These are phyloP conservation scores for Arnoldichthys spilopterus DNA, from an alignment of 2,797 vertebrate genomes.

Conservation along the genomic window DNA sequence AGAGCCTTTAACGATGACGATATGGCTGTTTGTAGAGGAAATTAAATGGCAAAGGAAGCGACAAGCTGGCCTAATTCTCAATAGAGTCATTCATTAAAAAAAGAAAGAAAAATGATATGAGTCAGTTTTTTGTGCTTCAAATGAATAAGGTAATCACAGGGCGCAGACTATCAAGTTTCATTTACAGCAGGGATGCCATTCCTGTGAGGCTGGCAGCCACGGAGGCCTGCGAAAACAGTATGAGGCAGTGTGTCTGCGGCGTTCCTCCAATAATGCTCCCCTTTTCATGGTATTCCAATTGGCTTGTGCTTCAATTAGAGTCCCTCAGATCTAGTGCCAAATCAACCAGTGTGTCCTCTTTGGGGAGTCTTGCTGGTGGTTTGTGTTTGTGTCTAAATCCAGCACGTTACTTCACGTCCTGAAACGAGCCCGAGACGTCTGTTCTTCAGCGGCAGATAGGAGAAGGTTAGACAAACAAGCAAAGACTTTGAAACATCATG, in stretches of 20 bases:
- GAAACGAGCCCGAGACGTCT: constrained; percentile 72
- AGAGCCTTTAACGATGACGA: too few species aligned
- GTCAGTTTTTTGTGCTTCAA: neutral
- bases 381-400: constrained; percentile 27
- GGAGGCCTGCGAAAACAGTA: constrained; percentile 46
- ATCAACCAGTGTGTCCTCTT: constrained; percentile 41
- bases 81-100: constrained; percentile 25
- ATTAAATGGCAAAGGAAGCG: constrained; percentile 3
- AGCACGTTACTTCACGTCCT: constrained; percentile 65
- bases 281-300: constrained; percentile 67
- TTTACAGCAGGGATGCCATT: constrained; percentile 10
- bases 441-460: constrained; percentile 61
- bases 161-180: neutral
- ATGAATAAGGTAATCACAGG: neutral
- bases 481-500: constrained; percentile 63
- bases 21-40: neutral
- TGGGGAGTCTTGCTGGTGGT: constrained; percentile 34
- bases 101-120: neutral
- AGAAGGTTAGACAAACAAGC: constrained; percentile 70
- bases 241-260: constrained; percentile 22
- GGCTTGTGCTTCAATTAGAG: constrained; percentile 26
- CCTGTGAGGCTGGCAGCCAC: constrained; percentile 6
- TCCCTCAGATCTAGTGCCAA: constrained; percentile 48
- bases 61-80: constrained; percentile 9
- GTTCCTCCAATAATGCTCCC: constrained; percentile 52